phyloP scores from a whole-genome alignment of 2,888 invertebrate species.

The Eledona agricola region DNA sequence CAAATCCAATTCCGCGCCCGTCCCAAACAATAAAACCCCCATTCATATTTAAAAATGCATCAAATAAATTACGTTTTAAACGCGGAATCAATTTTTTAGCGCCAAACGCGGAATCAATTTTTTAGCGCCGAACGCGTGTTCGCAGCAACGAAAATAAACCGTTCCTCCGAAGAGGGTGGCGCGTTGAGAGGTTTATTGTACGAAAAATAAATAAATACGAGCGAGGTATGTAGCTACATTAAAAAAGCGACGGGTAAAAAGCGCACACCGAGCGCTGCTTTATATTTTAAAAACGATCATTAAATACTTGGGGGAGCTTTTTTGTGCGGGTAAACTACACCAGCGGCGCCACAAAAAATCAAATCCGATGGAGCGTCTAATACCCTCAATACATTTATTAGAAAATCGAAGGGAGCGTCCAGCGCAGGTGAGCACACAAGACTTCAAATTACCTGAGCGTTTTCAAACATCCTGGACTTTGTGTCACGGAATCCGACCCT shows the following conservation, averaged over 20 bases:
- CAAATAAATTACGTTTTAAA: constrained; percentile 28
- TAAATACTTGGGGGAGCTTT: too few relatives aligned
- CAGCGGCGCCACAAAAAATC: constrained; percentile 7
- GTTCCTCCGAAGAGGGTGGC: constrained; percentile 34
- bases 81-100: constrained; percentile 4
- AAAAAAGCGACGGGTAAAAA: neutral
- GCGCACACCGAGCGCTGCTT: constrained; percentile 2
- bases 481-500: constrained; percentile 55
- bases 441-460: constrained; percentile 52
- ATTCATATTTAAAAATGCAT: constrained; percentile 30
- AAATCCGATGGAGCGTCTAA: constrained; percentile 7
- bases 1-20: too few relatives aligned
- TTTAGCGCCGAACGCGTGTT: constrained; percentile 4
- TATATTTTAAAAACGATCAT: constrained; percentile 13
- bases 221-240: constrained; percentile 3
- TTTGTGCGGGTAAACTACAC: too few relatives aligned
- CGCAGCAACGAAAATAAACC: constrained; percentile 12
- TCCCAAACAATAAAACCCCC: too few relatives aligned
- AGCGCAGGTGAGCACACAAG: constrained; percentile 42
- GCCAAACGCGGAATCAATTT: constrained; percentile 1
- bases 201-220: constrained; percentile 27
- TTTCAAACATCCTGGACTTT: constrained; percentile 61
- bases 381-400: constrained; percentile 14
- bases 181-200: constrained; percentile 37
- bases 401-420: constrained; percentile 17